Conservation (phyloP, 2,888 invertebrate species). For the Cacoxenus indagator region DNA sequence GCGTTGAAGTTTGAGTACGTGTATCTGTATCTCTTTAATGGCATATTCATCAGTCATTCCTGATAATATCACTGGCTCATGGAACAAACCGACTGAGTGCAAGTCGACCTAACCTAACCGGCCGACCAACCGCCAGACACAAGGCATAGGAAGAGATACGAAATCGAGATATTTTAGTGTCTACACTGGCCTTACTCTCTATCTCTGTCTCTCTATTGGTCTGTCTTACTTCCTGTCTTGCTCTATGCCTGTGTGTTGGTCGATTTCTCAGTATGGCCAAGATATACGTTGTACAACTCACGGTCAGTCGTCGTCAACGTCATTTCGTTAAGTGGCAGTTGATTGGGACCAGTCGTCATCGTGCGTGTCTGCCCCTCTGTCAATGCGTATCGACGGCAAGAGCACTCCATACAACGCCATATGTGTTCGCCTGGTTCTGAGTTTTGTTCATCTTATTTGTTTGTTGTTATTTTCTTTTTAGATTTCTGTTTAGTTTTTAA, state of each 20-base stretch:
- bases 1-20: not conserved
- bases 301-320: constrained; percentile 37
- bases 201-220: too few species aligned
- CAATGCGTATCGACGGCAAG: not conserved
- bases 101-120: constrained; percentile 23
- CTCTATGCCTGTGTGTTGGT: constrained; percentile 27
- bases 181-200: too few species aligned
- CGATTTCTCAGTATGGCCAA: constrained; percentile 10
- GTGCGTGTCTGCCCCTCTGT: constrained; percentile 18
- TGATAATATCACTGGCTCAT: constrained; percentile 56
- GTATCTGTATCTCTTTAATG: constrained; percentile 60
- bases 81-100: not conserved
- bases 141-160: too few species aligned
- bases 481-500: constrained; percentile 12
- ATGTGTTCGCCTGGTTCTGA: not conserved
- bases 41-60: constrained; percentile 66
- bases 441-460: not conserved
- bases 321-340: constrained; percentile 64
- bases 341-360: constrained; percentile 58
- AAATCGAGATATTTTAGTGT: too few species aligned
- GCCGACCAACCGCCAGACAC: constrained; percentile 14
- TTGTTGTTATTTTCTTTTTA: not conserved
- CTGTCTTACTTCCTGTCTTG: constrained; percentile 6
- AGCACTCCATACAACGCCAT: not conserved
- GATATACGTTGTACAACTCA: not conserved